A percentile compares a stretch with the other conserved stretches of the same genome.
These are phyloP conservation scores for Macrostomum lignano DNA, from an alignment of 1,140 invertebrate species.

Conservation along the genomic window DNA sequence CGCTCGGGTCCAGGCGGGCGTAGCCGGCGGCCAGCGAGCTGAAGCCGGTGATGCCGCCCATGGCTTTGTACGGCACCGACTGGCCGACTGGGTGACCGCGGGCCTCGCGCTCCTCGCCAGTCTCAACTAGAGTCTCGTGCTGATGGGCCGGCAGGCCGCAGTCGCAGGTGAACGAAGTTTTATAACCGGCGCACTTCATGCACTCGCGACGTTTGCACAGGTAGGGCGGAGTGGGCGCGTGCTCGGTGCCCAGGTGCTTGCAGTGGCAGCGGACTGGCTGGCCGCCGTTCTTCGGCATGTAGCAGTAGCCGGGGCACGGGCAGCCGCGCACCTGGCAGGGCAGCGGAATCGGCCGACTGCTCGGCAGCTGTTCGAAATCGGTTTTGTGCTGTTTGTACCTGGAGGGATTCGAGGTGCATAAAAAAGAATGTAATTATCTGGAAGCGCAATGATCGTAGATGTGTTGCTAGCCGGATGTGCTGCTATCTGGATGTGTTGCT, in stretches of 20 bases:
- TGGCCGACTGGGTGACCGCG: constrained; percentile 25
- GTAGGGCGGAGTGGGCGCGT: constrained; percentile 15
- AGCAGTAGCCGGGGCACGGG: constrained; percentile 20
- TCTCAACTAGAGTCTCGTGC: constrained; percentile 22
- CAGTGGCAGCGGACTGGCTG: constrained; percentile 21
- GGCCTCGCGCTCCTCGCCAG: constrained; percentile 18
- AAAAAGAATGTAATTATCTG: no score
- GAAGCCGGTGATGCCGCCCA: constrained; percentile 28
- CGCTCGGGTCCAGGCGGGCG: constrained; percentile 25
- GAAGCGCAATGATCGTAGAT: no score
- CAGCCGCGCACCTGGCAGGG: constrained; percentile 21
- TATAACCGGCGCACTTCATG: constrained; percentile 23
- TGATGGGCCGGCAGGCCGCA: constrained; percentile 17
- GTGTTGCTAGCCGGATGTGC: no score
- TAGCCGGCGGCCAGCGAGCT: constrained; percentile 26
- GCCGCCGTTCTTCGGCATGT: constrained; percentile 21
- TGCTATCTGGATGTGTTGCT: no score
- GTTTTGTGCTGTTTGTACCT: constrained; percentile 26
- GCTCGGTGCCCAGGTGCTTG: constrained; percentile 22
- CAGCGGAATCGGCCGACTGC: constrained; percentile 15
- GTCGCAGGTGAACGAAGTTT: constrained; percentile 22
- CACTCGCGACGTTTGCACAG: constrained; percentile 4
- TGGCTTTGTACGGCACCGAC: constrained; percentile 20
- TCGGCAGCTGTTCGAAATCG: constrained; percentile 20
- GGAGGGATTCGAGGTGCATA: no score